A percentile compares a stretch with the other conserved stretches of the same genome.
phyloP scores from a whole-genome alignment of 2,888 invertebrate genomes.

The Mesopsocus fuscifrons region DNA sequence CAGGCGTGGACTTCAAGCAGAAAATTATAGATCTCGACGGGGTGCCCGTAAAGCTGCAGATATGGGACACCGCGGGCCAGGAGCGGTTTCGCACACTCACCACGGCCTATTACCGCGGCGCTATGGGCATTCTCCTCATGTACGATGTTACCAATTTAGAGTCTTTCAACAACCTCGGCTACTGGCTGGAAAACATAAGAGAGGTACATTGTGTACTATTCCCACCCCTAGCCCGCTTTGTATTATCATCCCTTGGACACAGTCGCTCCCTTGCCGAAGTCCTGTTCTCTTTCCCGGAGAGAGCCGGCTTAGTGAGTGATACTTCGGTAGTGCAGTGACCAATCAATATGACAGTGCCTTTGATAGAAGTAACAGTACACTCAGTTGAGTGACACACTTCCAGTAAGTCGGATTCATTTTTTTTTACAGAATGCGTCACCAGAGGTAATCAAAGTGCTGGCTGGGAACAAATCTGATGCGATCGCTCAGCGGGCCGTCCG shows the following conservation, averaged over 20 bases:
- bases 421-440: slow-evolving; percentile 59
- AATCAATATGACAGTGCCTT: no score
- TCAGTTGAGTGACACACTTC: no score
- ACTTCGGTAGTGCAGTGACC: no score
- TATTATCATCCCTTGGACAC: no score
- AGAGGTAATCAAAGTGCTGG: slow-evolving; percentile 68
- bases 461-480: slow-evolving; percentile 71
- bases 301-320: no score
- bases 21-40: slow-evolving; percentile 75
- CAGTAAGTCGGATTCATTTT: no score
- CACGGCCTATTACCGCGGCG: slow-evolving; percentile 74
- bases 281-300: no score
- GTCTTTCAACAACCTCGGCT: slow-evolving; percentile 77
- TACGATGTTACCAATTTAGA: slow-evolving; percentile 79
- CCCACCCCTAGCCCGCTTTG: no score
- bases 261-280: no score
- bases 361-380: no score
- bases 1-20: slow-evolving; percentile 80
- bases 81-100: slow-evolving; percentile 59
- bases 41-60: slow-evolving; percentile 64
- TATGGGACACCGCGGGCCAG: slow-evolving; percentile 74
- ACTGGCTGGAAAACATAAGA: slow-evolving; percentile 80
- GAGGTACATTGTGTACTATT: slow-evolving; percentile 40
- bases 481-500: slow-evolving; percentile 57
- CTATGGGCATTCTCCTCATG: slow-evolving; percentile 80